Evolutionary conservation across 2,797 vertebrate genomes (phyloP), one percentile per base, ranked within the genome.

Genomic region (Alfaro cultratus): DNA sequence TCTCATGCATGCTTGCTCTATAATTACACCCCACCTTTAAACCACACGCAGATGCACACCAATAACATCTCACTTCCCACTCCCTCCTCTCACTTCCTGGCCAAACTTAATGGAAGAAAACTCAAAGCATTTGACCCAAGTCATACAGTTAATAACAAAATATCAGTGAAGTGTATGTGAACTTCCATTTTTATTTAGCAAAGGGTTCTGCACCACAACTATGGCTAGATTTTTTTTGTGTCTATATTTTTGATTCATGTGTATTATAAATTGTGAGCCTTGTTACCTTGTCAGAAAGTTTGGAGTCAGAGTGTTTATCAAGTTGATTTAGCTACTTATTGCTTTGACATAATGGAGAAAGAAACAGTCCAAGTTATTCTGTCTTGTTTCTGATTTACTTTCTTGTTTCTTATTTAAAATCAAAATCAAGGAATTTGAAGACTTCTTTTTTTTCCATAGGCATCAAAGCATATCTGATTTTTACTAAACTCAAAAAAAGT

Each of bases 21-120:
- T 71, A 71, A 71, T 29, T 71, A 71, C 26, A 51, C 45, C 45
- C 74, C 29, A 34, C 45, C 45, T 78, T 79, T 57, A 80, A 78
- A 82, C n/a, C 2, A 71, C 43, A 43, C 43, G 46, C 29, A 46
- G 43, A 15, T 23, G 73, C 47, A 80, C 26, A 67, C 67, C 76
- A 51, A 53, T 84, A 76, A 45, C 7, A n/a, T 87, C 60, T 83
- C 77, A 80, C 83, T 87, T 83, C 81, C 64, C 77, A 77, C 84
- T 83, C n/a, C 31, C 36, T 57, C 74, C 78, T 90, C 80, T 90
- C 85, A 87, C 86, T 92, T 93, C 90, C 88, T 89, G 74, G 84
- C 46, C 74, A 36, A 57, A 80, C 62, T 75, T 57, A 68, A 79
- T 86, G 68, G 45, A 39, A 67, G 39, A 47, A 3, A 34, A 64